Evolutionary conservation across 2,888 invertebrate genomes (phyloP).

Genomic region (Conchocele bisecta): DNA sequence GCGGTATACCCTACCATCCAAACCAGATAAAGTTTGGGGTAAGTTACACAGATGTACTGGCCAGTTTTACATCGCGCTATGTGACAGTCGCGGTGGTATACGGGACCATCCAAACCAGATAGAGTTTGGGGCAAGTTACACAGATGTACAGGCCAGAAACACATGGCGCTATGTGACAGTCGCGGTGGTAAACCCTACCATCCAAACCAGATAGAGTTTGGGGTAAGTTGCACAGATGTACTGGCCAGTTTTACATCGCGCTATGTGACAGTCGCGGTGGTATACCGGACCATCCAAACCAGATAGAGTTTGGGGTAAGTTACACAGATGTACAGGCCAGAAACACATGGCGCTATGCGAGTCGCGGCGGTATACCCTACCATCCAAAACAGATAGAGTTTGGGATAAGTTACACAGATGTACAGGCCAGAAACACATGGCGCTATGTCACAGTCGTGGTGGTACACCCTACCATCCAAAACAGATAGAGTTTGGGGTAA

Average conservation of each 20-base stretch:
- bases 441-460: conserved; percentile 88
- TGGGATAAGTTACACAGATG: conserved; percentile 83
- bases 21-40: conserved; percentile 89
- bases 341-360: conserved; percentile 87
- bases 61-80: conserved; percentile 87
- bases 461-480: conserved; percentile 91
- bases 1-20: conserved; percentile 90
- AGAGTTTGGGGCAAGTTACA: conserved; percentile 85
- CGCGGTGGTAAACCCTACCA: conserved; percentile 91
- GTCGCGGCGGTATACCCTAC: conserved; percentile 90
- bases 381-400: conserved; percentile 89
- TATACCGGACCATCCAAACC: conserved; percentile 90
- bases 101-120: conserved; percentile 91
- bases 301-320: conserved; percentile 87
- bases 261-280: conserved; percentile 89
- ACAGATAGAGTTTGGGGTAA: conserved; percentile 88
- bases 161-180: conserved; percentile 87
- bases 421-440: conserved; percentile 86
- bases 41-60: conserved; percentile 66
- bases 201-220: conserved; percentile 89
- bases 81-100: conserved; percentile 90
- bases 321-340: not conserved
- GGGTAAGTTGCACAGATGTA: conserved; percentile 82
- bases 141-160: conserved; percentile 77
- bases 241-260: no score